Percentiles rank a stretch among this genome's conserved stretches.
Conservation (phyloP, 2,797 vertebrate species). For the Schizopygopsis malacanthus region DNA sequence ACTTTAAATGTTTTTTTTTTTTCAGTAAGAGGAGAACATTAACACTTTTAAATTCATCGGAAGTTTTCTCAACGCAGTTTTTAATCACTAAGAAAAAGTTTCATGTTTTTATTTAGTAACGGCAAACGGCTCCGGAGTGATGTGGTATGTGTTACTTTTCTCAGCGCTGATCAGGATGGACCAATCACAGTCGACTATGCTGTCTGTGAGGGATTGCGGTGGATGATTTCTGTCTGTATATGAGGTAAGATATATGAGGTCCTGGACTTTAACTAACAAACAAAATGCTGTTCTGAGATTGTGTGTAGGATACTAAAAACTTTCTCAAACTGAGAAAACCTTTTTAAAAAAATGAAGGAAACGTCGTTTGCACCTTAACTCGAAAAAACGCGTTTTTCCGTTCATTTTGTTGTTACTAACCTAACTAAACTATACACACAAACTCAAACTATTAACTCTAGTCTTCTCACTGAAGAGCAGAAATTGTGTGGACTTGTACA, state of each 20-base stretch:
- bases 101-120: background rate
- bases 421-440: background rate
- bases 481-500: background rate
- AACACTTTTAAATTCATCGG: background rate
- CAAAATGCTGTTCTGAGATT: background rate
- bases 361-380: background rate
- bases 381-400: background rate
- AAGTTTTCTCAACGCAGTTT: background rate
- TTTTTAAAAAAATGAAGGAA: background rate
- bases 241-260: background rate
- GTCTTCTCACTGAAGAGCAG: background rate
- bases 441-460: background rate
- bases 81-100: too few species aligned
- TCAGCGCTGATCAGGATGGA: too few species aligned
- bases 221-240: background rate
- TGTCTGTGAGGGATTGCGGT: background rate
- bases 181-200: background rate
- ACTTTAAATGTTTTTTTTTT: background rate
- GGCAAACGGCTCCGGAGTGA: background rate
- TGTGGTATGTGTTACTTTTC: background rate
- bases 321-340: background rate
- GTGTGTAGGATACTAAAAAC: background rate
- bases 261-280: background rate
- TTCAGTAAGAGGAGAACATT: background rate
- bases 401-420: background rate